Conservation (phyloP, 2,888 invertebrate species). For the Epinotia ramella region DNA sequence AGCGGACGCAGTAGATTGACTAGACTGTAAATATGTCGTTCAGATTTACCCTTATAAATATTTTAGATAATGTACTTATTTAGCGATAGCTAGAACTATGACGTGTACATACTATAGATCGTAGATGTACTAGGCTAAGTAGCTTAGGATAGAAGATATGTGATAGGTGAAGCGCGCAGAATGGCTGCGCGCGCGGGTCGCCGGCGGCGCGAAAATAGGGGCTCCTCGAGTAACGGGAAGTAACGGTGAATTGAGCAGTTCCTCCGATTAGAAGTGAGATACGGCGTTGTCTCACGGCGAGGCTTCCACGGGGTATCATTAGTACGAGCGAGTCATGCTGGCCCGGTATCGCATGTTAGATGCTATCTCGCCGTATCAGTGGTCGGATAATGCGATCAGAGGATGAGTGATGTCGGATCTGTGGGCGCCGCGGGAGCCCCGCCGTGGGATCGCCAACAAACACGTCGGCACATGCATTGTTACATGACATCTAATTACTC, state of each 20-base stretch:
- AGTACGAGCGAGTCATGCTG: constrained; percentile 24
- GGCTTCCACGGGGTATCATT: constrained; percentile 27
- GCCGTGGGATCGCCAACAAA: constrained; percentile 16
- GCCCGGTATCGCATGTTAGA: constrained; percentile 25
- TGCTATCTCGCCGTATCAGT: constrained; percentile 25
- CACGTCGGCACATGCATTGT: constrained; percentile 24
- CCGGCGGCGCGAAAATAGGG: background rate
- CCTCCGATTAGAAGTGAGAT: background rate
- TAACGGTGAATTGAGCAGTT: constrained; percentile 13
- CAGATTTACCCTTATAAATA: constrained; percentile 41
- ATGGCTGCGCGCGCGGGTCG: constrained; percentile 20
- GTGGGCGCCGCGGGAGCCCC: constrained; percentile 11
- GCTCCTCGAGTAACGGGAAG: background rate
- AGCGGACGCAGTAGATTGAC: constrained; percentile 12
- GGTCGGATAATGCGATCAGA: constrained; percentile 25
- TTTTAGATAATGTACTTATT: constrained; percentile 40
- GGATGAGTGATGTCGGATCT: constrained; percentile 29
- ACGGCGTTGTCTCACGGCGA: constrained; percentile 21
- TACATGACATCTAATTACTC: constrained; percentile 34
- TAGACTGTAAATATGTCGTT: constrained; percentile 31
- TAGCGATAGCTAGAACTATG: constrained; percentile 40
- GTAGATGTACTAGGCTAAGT: constrained; percentile 29
- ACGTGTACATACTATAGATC: constrained; percentile 37
- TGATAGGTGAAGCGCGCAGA: constrained; percentile 32
- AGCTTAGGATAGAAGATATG: constrained; percentile 35